Percentiles rank a stretch among this genome's conserved stretches.
Conservation (phyloP, 2,113 vertebrate genomes). For the Lipophrys pholis region DNA sequence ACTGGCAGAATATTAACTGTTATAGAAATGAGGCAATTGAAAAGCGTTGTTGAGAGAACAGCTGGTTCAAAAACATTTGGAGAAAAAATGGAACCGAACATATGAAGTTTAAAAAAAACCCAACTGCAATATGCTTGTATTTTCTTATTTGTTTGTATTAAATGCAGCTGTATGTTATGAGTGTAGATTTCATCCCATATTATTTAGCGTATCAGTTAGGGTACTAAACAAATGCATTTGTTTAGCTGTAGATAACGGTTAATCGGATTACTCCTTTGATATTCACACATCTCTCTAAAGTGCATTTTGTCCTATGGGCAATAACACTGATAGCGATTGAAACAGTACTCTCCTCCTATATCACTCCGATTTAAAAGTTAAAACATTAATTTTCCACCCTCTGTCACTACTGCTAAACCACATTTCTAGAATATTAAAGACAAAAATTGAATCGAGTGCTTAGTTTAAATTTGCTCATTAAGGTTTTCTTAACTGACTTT, state of each 20-base stretch:
- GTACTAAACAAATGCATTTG: slow-evolving; percentile 39
- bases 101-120: neutral
- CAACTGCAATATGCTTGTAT: neutral
- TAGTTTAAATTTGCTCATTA: slow-evolving; percentile 33
- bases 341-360: slow-evolving; percentile 50
- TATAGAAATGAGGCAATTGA: slow-evolving; percentile 10
- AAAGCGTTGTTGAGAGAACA: neutral
- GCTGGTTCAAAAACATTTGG: neutral
- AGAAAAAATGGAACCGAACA: neutral
- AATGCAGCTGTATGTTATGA: neutral
- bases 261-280: slow-evolving; percentile 50
- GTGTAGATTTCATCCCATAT: slow-evolving; percentile 9
- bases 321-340: slow-evolving; percentile 66
- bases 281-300: slow-evolving; percentile 43
- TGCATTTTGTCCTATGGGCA: slow-evolving; percentile 62
- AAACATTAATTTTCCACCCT: neutral
- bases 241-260: slow-evolving; percentile 43
- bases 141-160: neutral
- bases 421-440: neutral
- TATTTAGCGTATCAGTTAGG: slow-evolving; percentile 29
- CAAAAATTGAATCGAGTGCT: slow-evolving; percentile 20
- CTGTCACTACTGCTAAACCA: neutral
- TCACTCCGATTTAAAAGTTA: slow-evolving; percentile 51
- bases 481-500: slow-evolving; percentile 3
- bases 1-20: slow-evolving; percentile 10